Evolutionary conservation across 2,113 vertebrate genomes (phyloP).

Genomic region (Collichthys lucidus): DNA sequence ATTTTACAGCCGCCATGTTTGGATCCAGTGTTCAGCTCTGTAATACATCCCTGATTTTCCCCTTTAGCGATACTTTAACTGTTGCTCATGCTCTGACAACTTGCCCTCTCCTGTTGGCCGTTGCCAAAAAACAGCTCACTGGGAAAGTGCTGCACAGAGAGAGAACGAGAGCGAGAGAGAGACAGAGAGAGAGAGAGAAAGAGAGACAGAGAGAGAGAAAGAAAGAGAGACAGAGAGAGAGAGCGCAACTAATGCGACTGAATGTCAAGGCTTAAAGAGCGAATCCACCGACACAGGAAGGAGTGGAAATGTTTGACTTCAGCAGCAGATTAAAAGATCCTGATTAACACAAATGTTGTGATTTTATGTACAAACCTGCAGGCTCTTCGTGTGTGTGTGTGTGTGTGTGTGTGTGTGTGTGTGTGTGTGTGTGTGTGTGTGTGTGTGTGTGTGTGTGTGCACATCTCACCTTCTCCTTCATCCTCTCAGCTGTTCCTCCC

Average conservation of each 20-base stretch:
- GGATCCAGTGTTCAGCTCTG: too few relatives aligned
- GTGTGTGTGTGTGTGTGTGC: too few relatives aligned
- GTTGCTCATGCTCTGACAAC: constrained; percentile 9
- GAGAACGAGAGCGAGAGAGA: background rate
- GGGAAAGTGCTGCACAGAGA: constrained; percentile 15
- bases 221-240: background rate
- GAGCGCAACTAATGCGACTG: constrained; percentile 3
- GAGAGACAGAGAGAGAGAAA: background rate
- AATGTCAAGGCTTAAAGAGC: constrained; percentile 6
- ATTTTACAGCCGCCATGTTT: too few relatives aligned
- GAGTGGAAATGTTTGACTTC: background rate
- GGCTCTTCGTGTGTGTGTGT: background rate
- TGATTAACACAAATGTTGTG: background rate
- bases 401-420: too few relatives aligned
- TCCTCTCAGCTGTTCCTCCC: constrained; percentile 93
- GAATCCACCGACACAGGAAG: background rate
- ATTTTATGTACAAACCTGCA: background rate
- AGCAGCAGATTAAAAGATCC: background rate
- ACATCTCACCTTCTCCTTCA: constrained; percentile 95
- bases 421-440: too few relatives aligned
- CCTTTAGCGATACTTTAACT: background rate
- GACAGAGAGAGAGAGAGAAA: background rate
- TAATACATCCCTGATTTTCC: background rate
- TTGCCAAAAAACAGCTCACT: constrained; percentile 16
- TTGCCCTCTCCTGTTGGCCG: constrained; percentile 5